Evolutionary conservation across 2,797 vertebrate genomes (phyloP), one percentile per base, ranked within the genome.

Genomic region (Babyrousa celebensis): DNA sequence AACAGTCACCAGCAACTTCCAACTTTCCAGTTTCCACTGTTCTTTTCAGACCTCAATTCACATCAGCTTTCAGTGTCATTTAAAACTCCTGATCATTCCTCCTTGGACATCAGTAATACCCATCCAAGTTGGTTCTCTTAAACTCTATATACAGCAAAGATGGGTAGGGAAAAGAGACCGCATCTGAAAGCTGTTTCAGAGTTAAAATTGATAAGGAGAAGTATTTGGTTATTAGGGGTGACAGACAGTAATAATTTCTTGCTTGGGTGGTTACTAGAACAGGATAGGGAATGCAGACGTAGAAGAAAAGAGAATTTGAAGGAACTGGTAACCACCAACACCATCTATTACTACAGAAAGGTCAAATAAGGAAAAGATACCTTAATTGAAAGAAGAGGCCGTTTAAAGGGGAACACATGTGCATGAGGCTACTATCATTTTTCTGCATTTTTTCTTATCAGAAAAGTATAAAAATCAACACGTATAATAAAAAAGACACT

Each of bases 391-490:
- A 6, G 9, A 11, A 52, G 2, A 5, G 20, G 21, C 36, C 25
- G 43, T 43, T 65, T 62, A 89, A 87, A 29, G 15, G 15, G 36
- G 15, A 88, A 78, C 7, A 20, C 58, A 63, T 4, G 25, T 27
- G 21, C 23, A 40, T 21, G 5, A 82, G 1, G 27, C 4, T 43
- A 40, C 7, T n/a, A n/a, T 23, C 67, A 58, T 67, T 56, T 25
- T 18, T 79, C 5, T 12, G 56, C 21, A n/a, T 40, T 10, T 82
- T 70, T 82, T 83, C 40, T 84, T 86, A 84, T 32, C 67, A 20
- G 12, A 74, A 94, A 92, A 62, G 4, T 86, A 74, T 71, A 58
- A 83, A 89, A 87, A 32, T 6, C 14, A 17, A 63, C 79, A 94
- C 29, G 56, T 4, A 25, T 23, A 68, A 78, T 32, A 40, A 16